These are phyloP conservation scores for Hippoglossus hippoglossus DNA, from an alignment of 2,797 vertebrate genomes.

Conservation along the genomic window DNA sequence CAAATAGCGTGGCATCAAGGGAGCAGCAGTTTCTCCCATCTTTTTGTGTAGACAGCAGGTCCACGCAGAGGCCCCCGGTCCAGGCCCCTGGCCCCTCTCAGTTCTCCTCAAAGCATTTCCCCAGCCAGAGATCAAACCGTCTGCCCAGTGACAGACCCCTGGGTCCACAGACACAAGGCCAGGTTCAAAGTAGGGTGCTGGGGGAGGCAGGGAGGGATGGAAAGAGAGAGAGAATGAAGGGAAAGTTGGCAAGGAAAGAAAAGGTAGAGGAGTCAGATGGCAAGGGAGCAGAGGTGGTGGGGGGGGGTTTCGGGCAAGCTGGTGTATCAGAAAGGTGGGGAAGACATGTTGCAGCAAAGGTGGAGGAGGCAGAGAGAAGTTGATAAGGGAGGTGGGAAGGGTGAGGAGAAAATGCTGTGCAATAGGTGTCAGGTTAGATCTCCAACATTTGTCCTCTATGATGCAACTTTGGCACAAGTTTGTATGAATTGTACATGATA, in stretches of 20 bases:
- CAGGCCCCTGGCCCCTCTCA: conserved; percentile 74
- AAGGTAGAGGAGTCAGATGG: conserved; percentile 66
- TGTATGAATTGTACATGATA: neutral
- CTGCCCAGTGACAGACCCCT: conserved; percentile 90
- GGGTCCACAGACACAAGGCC: conserved; percentile 88
- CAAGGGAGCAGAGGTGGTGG: conserved; percentile 22
- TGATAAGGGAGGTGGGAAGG: conserved; percentile 41
- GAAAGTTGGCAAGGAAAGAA: conserved; percentile 62
- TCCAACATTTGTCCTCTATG: conserved; percentile 1
- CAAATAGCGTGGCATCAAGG: conserved; percentile 70
- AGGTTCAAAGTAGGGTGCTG: conserved; percentile 88
- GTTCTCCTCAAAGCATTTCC: conserved; percentile 90
- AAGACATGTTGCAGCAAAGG: conserved; percentile 42
- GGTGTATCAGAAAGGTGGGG: conserved; percentile 48
- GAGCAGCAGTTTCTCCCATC: conserved; percentile 63
- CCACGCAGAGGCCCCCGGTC: conserved; percentile 63
- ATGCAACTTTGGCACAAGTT: conserved; percentile 8
- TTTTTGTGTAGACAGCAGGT: conserved; percentile 71
- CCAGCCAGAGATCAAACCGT: conserved; percentile 91
- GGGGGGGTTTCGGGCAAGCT: conserved; percentile 36
- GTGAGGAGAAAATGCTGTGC: conserved; percentile 20
- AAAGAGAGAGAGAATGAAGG: conserved; percentile 51
- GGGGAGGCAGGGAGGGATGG: conserved; percentile 71
- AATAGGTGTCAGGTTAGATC: conserved; percentile 25
- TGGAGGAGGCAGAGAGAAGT: conserved; percentile 45